Base-by-base conservation (phyloP, 2,888 invertebrate species). In the Copidosoma aretas region DNA sequence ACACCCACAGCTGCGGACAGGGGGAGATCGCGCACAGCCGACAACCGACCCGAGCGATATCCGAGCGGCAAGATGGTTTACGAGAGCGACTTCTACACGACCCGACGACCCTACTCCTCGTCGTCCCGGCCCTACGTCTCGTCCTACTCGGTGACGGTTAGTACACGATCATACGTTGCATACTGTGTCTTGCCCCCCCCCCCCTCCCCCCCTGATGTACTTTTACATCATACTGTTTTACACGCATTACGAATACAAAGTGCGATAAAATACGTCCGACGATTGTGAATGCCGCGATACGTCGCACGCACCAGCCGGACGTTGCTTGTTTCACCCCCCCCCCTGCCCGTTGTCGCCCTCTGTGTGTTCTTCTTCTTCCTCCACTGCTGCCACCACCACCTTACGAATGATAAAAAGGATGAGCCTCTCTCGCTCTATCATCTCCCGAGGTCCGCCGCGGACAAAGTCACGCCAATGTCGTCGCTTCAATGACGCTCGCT, bases 1-100 rank as follows among this genome's bases (percentile, higher is more conserved):
- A 17, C 19, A 25, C 19, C 32, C 58, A n/a, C 25, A 57, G 39
- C 22, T 24, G 39, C 49, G 52, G 52, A 58, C 56, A 52, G 57
- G 70, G 49, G 51, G 52, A 43, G 66, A 59, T 56, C 67, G 63
- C 75, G 73, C 53, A 60, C 19, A 46, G 58, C 60, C 21, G 53
- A 64, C 67, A 43, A 71, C 43, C 64, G 67, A 63, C 39, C 39
- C 46, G 22, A 54, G 5, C 46, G 39, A 67, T n/a, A n/a, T 14
- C 15, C 58, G 68, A 10, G 49, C 22, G 53, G 58, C 80, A 89
- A 87, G 86, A 94, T 94, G 94, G 94, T 94, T 87, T 94, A 94
- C 91, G 93, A 93, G 88, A 92, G 92, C 89, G 94, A 94, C 87
- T 94, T 93, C 87, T 93, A 93, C 86, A 93, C 94, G 82, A 92